A percentile compares a stretch with the other conserved stretches of the same genome.
These are phyloP conservation scores for Pogonocichla stellata DNA, from an alignment of 2,113 vertebrate species.

Conservation along the genomic window DNA sequence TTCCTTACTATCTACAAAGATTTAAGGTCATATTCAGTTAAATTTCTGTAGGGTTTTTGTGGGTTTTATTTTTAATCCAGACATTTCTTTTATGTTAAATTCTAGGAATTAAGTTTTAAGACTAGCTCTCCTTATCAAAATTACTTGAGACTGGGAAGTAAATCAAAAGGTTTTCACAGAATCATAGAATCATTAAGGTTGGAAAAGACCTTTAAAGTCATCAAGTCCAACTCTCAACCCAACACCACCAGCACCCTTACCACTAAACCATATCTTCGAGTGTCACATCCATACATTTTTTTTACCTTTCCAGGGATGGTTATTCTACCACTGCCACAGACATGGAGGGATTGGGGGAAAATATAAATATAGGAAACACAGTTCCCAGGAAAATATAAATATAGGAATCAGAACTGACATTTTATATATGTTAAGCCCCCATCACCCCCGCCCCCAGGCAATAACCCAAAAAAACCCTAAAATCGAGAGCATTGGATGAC, in stretches of 20 bases:
- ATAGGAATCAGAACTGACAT: neutral
- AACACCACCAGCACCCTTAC: too few species aligned
- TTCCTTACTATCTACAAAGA: neutral
- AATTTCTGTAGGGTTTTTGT: neutral
- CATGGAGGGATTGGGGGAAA: neutral
- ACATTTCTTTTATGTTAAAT: neutral
- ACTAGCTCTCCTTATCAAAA: neutral
- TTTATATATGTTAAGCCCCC: neutral
- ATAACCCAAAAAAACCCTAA: neutral
- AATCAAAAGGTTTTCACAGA: neutral
- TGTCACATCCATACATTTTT: accelerated
- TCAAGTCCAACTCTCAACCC: neutral
- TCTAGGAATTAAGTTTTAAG: neutral
- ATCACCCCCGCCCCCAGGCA: accelerated
- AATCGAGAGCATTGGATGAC: neutral
- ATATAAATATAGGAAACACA: neutral
- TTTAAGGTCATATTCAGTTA: neutral
- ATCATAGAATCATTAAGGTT: neutral
- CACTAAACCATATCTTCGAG: neutral
- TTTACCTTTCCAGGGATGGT: neutral
- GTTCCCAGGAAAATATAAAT: neutral
- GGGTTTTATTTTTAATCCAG: neutral
- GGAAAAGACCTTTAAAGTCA: neutral
- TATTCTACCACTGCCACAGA: neutral
- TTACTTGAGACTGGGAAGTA: neutral